Conservation (phyloP, 2,113 vertebrate species). For the Lycaon pictus region DNA sequence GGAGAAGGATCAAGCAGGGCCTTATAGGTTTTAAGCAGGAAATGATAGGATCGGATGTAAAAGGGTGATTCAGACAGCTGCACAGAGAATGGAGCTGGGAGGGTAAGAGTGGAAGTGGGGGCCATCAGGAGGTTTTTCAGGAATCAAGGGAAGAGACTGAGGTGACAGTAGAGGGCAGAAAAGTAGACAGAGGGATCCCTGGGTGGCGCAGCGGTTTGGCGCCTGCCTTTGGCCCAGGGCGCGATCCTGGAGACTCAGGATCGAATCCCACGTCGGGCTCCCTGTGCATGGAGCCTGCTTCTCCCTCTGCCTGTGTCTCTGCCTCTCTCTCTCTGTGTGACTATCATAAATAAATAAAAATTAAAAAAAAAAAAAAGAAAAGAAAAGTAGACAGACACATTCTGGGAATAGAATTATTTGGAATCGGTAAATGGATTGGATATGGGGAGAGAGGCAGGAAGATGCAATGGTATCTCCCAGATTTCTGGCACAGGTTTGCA, state of each 20-base stretch:
- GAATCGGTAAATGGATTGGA: neutral
- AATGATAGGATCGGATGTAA: slow-evolving; percentile 39
- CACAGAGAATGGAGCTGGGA: neutral
- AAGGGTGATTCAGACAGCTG: slow-evolving; percentile 43
- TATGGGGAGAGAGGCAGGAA: slow-evolving; percentile 12
- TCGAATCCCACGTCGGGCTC: no score
- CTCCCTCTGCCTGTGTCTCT: no score
- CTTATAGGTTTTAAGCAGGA: slow-evolving; percentile 48
- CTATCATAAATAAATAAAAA: no score
- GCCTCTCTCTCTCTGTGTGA: no score
- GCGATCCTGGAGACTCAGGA: no score
- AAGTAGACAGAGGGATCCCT: neutral
- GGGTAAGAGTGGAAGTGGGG: neutral
- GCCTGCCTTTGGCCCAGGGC: no score
- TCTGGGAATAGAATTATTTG: slow-evolving; percentile 51
- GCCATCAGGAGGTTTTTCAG: neutral
- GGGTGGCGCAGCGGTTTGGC: no score
- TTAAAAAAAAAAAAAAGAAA: no score
- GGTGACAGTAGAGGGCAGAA: neutral
- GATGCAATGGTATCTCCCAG: neutral
- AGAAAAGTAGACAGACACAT: neutral
- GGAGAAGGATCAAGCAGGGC: neutral
- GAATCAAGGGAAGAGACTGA: neutral
- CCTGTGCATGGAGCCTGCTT: no score
- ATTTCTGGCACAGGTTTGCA: neutral